phyloP scores from a whole-genome alignment of 2,888 invertebrate species.

The Volucella bombylans region DNA sequence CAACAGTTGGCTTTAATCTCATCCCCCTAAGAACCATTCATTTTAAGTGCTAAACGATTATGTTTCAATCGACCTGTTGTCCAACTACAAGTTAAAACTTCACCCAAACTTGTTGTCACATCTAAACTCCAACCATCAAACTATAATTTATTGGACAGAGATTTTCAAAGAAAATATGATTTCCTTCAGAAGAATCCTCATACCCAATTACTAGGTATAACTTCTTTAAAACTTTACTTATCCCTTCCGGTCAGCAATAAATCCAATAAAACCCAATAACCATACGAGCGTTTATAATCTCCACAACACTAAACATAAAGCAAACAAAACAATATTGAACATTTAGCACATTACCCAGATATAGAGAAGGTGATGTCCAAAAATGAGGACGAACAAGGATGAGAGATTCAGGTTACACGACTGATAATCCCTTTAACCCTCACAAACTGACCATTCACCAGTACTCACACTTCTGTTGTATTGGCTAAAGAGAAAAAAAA shows the following conservation, averaged over 20 bases:
- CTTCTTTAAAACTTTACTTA: slow-evolving; percentile 36
- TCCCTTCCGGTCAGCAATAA: slow-evolving; percentile 66
- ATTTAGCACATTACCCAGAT: slow-evolving; percentile 30
- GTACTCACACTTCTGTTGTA: too few species aligned
- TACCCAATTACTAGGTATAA: slow-evolving; percentile 18
- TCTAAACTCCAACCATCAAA: too few species aligned
- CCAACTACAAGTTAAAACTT: too few species aligned
- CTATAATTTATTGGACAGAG: too few species aligned
- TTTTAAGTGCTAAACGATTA: too few species aligned
- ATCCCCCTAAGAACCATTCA: too few species aligned
- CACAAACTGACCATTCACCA: not conserved
- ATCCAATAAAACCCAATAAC: slow-evolving; percentile 57
- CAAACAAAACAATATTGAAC: slow-evolving; percentile 55
- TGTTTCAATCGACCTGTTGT: too few species aligned
- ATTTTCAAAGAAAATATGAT: slow-evolving; percentile 2
- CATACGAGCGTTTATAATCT: slow-evolving; percentile 49
- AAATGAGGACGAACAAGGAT: slow-evolving; percentile 6
- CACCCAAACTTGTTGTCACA: too few species aligned
- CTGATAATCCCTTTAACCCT: slow-evolving; percentile 52
- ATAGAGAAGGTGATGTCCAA: not conserved
- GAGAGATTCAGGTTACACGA: slow-evolving; percentile 18
- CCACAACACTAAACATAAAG: slow-evolving; percentile 20
- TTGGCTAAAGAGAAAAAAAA: too few species aligned
- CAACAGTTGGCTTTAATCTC: too few species aligned
- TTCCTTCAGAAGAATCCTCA: slow-evolving; percentile 43